Evolutionary conservation across 2,797 vertebrate species (phyloP), one percentile per base, ranked within the genome.

Genomic region (Oreonectes daqikongensis): DNA sequence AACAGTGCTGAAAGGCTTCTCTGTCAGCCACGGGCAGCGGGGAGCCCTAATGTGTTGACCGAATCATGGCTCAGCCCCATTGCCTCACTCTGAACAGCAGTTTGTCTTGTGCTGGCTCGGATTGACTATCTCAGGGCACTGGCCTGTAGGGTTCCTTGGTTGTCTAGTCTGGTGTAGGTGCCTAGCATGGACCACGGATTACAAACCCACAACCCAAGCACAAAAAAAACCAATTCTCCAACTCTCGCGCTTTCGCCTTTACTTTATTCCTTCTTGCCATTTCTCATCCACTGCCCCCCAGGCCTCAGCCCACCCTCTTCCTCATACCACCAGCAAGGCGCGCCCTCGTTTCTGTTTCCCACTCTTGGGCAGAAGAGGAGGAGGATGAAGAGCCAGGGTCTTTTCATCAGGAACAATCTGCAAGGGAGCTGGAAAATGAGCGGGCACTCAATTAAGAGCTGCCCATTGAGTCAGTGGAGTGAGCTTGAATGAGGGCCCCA

Each of bases 401-500:
- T 93, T 94, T 94, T 91, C 88, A 82, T 84, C 88, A 86, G 90
- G 86, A 94, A 94, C 92, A 93, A 94, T 94, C 93, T 94, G 82
- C 89, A 86, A 91, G 89, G 90, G 90, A 91, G 90, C 86, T 88
- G 87, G 92, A 94, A 91, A 95, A 94, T 93, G 94, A 95, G 93
- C 92, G 92, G 93, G 92, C 93, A 95, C 95, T 96, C 95, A 95
- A 96, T 96, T 96, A 96, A 95, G 94, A 90, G 90, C 92, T 94
- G 93, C 94, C 95, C 93, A 95, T 95, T 96, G 94, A 95, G 85
- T 87, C 86, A 32, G 82, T 82, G 55, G 91, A 89, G 90, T 91
- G 89, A 61, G 85, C 72, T 88, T 95, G 93, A 96, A 96, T 94
- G 91, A 84, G 84, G 93, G 92, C 90, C 94, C 92, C 85, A 59